Conservation (phyloP, 2,888 invertebrate species). For the Nomada ruficornis region DNA sequence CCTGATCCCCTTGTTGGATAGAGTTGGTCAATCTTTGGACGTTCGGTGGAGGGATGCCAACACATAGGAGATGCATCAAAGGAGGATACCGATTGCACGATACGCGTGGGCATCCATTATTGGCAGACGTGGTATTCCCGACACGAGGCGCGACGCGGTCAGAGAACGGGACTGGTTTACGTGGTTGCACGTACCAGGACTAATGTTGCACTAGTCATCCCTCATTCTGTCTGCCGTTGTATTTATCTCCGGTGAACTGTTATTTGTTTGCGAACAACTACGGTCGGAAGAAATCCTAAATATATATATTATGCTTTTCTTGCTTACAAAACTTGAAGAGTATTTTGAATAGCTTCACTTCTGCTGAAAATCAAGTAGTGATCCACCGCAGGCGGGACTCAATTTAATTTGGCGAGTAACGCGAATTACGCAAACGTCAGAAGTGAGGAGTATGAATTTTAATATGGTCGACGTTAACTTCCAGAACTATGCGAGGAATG, state of each 20-base stretch:
- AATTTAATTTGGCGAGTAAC: background rate
- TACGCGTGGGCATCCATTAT: slow-evolving; percentile 54
- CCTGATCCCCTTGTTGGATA: background rate
- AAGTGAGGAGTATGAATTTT: background rate
- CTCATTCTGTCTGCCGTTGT: slow-evolving; percentile 42
- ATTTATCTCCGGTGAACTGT: slow-evolving; percentile 57
- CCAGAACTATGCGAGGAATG: slow-evolving; percentile 89
- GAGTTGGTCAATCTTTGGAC: slow-evolving; percentile 1
- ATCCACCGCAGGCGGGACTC: no score
- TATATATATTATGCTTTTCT: background rate
- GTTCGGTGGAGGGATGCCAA: slow-evolving; percentile 30
- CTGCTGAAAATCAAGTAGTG: no score
- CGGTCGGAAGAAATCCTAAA: background rate
- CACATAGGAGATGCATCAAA: slow-evolving; percentile 20
- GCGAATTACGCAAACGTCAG: background rate
- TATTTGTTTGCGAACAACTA: background rate
- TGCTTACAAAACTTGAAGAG: no score
- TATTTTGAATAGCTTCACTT: no score
- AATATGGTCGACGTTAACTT: slow-evolving; percentile 69
- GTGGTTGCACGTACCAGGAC: slow-evolving; percentile 50
- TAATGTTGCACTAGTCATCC: slow-evolving; percentile 65
- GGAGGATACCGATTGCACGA: slow-evolving; percentile 22
- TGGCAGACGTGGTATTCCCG: slow-evolving; percentile 49
- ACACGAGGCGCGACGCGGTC: slow-evolving; percentile 52
- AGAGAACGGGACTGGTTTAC: slow-evolving; percentile 57